phyloP scores from a whole-genome alignment of 64 coral and sea anemone species.

The Actinia equina region DNA sequence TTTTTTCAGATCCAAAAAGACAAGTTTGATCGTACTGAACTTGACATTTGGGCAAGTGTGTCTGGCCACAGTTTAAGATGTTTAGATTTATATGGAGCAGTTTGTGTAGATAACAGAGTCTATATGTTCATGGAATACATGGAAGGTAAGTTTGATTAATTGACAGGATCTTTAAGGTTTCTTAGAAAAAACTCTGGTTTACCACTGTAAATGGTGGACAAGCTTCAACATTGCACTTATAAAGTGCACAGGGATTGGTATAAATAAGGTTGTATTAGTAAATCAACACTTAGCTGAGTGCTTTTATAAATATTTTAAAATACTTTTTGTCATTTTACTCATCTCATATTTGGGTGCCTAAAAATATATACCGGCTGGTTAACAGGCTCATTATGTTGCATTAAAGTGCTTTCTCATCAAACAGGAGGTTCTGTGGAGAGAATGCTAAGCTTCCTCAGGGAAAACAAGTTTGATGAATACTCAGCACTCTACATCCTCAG shows the following conservation, averaged over 20 bases:
- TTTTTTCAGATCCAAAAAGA: conserved; percentile 25
- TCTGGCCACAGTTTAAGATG: conserved; percentile 21
- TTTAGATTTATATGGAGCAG: conserved; percentile 46
- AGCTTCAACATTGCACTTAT: too few species aligned
- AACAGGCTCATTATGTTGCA: too few species aligned
- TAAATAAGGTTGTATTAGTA: too few species aligned
- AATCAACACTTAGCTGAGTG: too few species aligned
- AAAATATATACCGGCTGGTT: too few species aligned
- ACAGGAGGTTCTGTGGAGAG: conserved; percentile 46
- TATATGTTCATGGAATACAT: conserved; percentile 62
- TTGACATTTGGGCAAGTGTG: conserved; percentile 31
- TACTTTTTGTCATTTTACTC: too few species aligned
- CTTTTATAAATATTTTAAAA: too few species aligned
- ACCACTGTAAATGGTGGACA: too few species aligned
- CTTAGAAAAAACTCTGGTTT: too few species aligned
- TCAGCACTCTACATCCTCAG: background rate
- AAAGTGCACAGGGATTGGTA: too few species aligned
- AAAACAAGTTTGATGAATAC: background rate
- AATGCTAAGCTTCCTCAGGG: background rate
- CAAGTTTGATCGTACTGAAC: conserved; percentile 14
- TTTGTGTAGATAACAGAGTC: background rate
- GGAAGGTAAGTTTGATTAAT: conserved; percentile 12
- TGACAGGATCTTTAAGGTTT: too few species aligned
- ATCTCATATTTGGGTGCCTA: too few species aligned
- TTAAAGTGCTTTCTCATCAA: background rate